Evolutionary conservation across 2,797 vertebrate genomes (phyloP), one percentile per base, ranked within the genome.

Genomic region (Siniperca obscura): DNA sequence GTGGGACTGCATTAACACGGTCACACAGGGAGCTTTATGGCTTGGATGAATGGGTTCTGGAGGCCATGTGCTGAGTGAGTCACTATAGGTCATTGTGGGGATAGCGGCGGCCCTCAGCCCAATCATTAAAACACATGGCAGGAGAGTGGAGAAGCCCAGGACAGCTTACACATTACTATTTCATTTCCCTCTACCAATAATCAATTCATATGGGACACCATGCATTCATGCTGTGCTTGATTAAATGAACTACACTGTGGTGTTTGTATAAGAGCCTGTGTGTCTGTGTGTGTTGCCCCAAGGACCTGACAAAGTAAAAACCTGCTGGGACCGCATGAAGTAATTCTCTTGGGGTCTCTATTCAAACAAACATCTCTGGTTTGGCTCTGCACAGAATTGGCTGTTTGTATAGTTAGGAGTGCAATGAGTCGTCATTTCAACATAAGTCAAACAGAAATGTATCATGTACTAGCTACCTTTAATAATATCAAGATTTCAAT

Each of bases 51-150:
- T 80, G 84, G 78, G 48, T 87, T 90, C 80, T 86, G 56, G 86
- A 87, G 91, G 90, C 85, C 88, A 81, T 85, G 91, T 89, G 91
- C 89, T 86, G 87, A 91, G 84, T 87, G 92, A 91, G 89, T 92
- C 91, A 90, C 88, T 87, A 64, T 79, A 73, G 93, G 90, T 91
- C 91, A 92, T 59, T 76, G 85, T 82, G 74, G 81, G 86, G 89
- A 91, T 87, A 83, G 70, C 40, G n/a, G 90, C 67, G 9, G 70
- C 81, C 81, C 83, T 84, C 80, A 77, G 81, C 74, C 81, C 82
- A 81, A 86, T 92, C 90, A 92, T 92, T 91, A 92, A 90, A 90
- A 84, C 82, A 85, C 86, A 87, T 85, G 82, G 83, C 83, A 80
- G 84, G 82, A 74, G 76, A 85, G 82, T 53, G 75, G 69, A 81